These are phyloP conservation scores for Nothura maculosa DNA, from an alignment of 2,797 vertebrate species.

Conservation along the genomic window DNA sequence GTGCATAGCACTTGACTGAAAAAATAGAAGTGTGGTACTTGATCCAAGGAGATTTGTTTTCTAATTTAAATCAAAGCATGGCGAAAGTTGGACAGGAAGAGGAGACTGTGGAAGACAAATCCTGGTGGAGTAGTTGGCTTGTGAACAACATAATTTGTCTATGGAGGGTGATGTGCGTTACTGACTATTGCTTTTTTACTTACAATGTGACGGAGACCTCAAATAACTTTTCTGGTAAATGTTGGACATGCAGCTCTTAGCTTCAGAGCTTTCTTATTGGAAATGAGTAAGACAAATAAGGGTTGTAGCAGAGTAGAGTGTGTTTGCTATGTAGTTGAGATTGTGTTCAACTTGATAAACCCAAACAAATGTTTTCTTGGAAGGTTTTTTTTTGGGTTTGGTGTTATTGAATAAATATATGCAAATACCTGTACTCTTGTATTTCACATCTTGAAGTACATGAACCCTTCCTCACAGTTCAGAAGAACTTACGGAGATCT, in stretches of 20 bases:
- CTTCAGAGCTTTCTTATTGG: background rate
- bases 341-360: background rate
- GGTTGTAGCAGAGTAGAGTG: background rate
- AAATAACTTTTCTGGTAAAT: background rate
- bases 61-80: background rate
- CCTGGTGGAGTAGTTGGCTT: background rate
- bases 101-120: background rate
- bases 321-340: background rate
- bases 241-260: background rate
- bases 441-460: background rate
- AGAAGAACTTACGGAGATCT: background rate
- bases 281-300: background rate
- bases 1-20: slow-evolving; percentile 28
- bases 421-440: background rate
- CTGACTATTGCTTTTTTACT: background rate
- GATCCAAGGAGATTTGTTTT: slow-evolving; percentile 27
- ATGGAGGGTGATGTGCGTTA: background rate
- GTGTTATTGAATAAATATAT: background rate
- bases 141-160: background rate
- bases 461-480: background rate
- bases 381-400: background rate
- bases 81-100: background rate
- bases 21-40: background rate
- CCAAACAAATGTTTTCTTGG: background rate
- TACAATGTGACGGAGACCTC: background rate